These are phyloP conservation scores for Centrocercus urophasianus DNA, from an alignment of 2,113 vertebrate species.

Conservation along the genomic window DNA sequence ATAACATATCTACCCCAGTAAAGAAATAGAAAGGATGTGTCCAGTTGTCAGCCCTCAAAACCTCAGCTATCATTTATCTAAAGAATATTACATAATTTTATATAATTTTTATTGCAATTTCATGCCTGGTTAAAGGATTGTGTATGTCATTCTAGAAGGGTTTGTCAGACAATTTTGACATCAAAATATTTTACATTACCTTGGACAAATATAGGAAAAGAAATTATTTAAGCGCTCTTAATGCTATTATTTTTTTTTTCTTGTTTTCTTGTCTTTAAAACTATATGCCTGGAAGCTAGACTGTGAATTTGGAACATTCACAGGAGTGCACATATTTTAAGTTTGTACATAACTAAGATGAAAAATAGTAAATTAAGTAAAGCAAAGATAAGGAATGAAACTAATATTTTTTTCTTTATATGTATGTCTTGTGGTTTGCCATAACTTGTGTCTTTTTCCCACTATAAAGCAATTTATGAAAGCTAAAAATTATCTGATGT, in stretches of 20 bases:
- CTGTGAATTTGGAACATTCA: not conserved
- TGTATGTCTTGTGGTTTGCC: not conserved
- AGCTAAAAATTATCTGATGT: not conserved
- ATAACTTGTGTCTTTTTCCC: not conserved
- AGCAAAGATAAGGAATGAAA: not conserved
- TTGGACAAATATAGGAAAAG: not conserved
- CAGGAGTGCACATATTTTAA: not conserved
- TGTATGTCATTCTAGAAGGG: not conserved
- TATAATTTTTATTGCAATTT: not conserved
- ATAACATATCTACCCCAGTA: not conserved
- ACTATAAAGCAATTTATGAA: not conserved
- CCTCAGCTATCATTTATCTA: not conserved
- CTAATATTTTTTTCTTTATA: not conserved
- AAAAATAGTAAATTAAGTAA: not conserved
- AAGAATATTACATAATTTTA: not conserved
- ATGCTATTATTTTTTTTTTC: not conserved
- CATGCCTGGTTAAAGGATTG: not conserved
- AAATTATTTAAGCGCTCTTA: not conserved
- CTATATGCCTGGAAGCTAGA: not conserved
- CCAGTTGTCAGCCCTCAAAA: not conserved
- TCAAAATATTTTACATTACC: not conserved
- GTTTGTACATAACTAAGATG: rapidly evolving
- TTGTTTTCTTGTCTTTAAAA: not conserved
- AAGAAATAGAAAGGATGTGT: not conserved
- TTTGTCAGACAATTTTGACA: not conserved